A percentile compares a stretch with the other conserved stretches of the same genome.
These are phyloP conservation scores for Peromyscus nudipes DNA, from an alignment of 2,797 vertebrate genomes.

Conservation along the genomic window DNA sequence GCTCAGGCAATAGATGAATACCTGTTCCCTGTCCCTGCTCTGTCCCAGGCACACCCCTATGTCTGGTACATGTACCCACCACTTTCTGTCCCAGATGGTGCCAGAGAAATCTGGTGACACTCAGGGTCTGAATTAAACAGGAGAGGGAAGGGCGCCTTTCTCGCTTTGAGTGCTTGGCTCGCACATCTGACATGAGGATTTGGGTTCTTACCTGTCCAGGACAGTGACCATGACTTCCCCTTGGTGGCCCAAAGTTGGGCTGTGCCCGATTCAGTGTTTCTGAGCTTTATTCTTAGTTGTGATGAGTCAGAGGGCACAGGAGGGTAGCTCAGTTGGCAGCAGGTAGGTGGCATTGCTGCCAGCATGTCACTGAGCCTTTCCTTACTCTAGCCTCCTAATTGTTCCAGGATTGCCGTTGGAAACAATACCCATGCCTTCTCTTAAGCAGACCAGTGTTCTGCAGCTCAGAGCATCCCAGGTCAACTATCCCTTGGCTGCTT, in stretches of 20 bases:
- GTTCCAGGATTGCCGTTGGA: background rate
- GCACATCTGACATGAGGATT: background rate
- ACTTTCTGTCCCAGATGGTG: background rate
- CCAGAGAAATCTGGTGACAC: background rate
- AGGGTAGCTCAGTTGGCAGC: background rate
- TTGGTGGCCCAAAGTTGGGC: background rate
- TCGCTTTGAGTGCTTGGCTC: background rate
- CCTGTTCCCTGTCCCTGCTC: background rate
- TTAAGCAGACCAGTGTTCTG: background rate
- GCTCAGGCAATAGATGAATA: background rate
- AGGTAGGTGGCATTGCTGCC: background rate
- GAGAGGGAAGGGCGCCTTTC: background rate
- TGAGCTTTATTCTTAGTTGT: conserved; percentile 55
- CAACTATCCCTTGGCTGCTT: background rate
- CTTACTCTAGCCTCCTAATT: background rate
- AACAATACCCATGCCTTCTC: background rate
- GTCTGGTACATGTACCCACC: background rate
- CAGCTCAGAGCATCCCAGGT: background rate
- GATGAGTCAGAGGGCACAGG: conserved; percentile 30
- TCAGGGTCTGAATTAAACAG: background rate
- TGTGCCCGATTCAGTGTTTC: background rate
- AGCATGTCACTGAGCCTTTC: background rate
- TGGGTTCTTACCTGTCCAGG: too few relatives aligned
- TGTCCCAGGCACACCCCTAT: background rate
- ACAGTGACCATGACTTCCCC: background rate